Evolutionary conservation across 2,113 vertebrate species (phyloP), one percentile per base, ranked within the genome.

Genomic region (Indicator maculatus): DNA sequence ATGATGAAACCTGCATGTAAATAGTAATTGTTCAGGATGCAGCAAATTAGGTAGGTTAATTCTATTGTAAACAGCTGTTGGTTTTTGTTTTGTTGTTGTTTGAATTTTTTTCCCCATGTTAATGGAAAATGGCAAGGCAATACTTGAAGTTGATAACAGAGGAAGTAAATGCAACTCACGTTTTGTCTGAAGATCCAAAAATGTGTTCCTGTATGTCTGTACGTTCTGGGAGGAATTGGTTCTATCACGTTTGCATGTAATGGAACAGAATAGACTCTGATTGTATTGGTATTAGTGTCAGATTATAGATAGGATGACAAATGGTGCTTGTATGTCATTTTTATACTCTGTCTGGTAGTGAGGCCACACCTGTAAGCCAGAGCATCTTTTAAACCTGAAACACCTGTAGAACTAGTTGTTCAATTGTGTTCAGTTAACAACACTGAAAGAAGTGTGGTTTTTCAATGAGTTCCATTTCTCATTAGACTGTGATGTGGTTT

Each of bases 341-440:
- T 60, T 93, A n/a, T 56, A 79, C 52, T 83, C 81, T 56, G 15
- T 56, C 17, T 1, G 5, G 60, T 93, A 73, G 64, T 38, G 41
- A 80, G 52, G 85, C 89, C 94, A 89, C 89, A 83, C 96, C 95
- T 95, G 64, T 80, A 88, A 79, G 18, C 79, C n/a, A 77, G 84
- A 92, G 56, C 79, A 93, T 95, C 93, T 65, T 93, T 83, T 73
- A 74, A 93, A 95, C 94, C 88, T 83, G 95, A 95, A 96, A 88
- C 89, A 93, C 95, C 95, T 93, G 95, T 95, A 92, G 71, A 95
- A 95, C 95, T 83, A 89, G 95, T 95, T 94, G 71, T 85, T 92
- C 87, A 76, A 72, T 94, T 92, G 82, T 73, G 64, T 76, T 89
- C 44, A 28, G 27, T 95, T 96, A 93, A 65, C 79, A 93, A 1